A percentile compares a stretch with the other conserved stretches of the same genome.
Conservation (phyloP, 2,888 invertebrate species). For the Limnephilus marmoratus region DNA sequence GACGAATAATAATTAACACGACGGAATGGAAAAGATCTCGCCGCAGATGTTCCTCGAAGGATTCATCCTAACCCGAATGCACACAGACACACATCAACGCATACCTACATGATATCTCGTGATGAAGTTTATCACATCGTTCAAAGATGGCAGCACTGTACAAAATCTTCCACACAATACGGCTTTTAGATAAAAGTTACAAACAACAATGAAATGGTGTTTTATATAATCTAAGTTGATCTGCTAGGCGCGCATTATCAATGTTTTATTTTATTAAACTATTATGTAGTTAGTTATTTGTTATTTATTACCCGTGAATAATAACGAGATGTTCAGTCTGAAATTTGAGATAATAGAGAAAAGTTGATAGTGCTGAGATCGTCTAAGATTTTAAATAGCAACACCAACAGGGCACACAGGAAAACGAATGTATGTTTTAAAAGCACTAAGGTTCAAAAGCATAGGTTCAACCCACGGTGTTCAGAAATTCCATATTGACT, state of each 20-base stretch:
- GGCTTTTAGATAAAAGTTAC: not conserved
- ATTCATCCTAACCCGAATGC: not conserved
- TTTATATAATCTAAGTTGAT: not conserved
- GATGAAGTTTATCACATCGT: constrained; percentile 36
- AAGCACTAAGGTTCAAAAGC: too few relatives aligned
- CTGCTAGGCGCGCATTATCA: not conserved
- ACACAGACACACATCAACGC: not conserved
- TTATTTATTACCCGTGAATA: too few relatives aligned
- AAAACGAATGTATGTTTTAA: too few relatives aligned
- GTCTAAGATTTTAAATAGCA: too few relatives aligned
- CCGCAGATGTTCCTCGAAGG: not conserved
- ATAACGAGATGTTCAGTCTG: too few relatives aligned
- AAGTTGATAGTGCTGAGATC: too few relatives aligned
- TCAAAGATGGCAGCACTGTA: constrained; percentile 53
- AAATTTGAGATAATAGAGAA: too few relatives aligned
- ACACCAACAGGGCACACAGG: too few relatives aligned
- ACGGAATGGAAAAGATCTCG: constrained; percentile 2
- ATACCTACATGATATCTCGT: not conserved
- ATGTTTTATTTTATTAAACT: not conserved
- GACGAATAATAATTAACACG: constrained; percentile 6
- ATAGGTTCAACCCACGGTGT: too few relatives aligned
- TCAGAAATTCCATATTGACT: too few relatives aligned
- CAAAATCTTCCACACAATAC: not conserved
- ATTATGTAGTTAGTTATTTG: not conserved
- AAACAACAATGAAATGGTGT: not conserved